Base-by-base conservation (phyloP, 1,140 invertebrate species). In the Apis dorsata region DNA sequence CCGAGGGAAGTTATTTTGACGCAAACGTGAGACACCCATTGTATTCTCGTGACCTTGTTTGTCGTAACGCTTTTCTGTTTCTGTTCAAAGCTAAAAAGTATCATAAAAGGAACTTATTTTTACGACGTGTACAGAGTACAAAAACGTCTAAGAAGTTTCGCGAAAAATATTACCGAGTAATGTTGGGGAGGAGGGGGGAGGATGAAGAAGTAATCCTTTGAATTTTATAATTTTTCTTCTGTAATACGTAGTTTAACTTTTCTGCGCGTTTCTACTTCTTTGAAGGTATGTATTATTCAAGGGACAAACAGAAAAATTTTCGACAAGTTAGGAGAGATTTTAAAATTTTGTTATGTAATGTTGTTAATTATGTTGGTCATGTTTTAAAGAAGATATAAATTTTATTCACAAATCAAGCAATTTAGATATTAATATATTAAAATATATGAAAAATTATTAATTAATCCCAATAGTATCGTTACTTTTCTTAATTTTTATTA, bases 51-150 rank as follows among this genome's bases (percentile, higher is more conserved):
- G 72, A 74, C 72, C 72, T 74, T 74, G 57, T 74, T 74, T 62
- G 34, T 57, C 59, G 72, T 60, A 62, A 74, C 13, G 60, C 72
- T 74, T 62, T 24, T 24, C 72, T 11, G 21, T 60, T 62, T 62
- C 34, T 44, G 0, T 44, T 15, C 57, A 7, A 62, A 74, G 62
- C 55, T 62, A 62, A 74, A 15, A 74, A 74, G 19, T 60, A 62
- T 60, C 72, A 49, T 74, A 74, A 62, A 73, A n/a, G 57, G 24
- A 74, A 74, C 51, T 74, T 74, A 74, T 13, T 74, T 74, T 74
- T 74, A 62, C 34, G 72, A 74, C 57, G 10, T 19, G 57, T 5
- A 62, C 55, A 19, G 34, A 34, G 57, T 60, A 60, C 17, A 44
- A 73, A 7, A 59, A 60, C 49, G 49, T 7, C 21, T 12, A 55